These are phyloP conservation scores for Pinna nobilis DNA, from an alignment of 1,140 invertebrate species.

Conservation along the genomic window DNA sequence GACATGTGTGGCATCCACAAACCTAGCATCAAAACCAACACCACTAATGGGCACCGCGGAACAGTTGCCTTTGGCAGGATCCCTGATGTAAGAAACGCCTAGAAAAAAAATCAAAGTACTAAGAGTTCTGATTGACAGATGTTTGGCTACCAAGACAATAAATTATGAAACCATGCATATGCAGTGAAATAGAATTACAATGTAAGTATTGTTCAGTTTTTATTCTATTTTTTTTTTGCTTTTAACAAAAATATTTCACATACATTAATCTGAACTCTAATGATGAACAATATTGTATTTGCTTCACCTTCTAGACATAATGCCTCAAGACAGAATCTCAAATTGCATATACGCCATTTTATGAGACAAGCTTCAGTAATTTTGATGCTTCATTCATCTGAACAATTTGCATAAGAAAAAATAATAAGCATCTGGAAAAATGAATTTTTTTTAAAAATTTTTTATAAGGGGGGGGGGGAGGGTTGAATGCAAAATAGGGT, in stretches of 20 bases:
- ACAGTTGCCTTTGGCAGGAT: conserved; percentile 47
- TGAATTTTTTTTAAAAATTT: too few species aligned
- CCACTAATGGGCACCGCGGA: conserved; percentile 36
- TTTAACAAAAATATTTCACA: neutral
- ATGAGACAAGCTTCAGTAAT: too few species aligned
- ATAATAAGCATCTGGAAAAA: too few species aligned
- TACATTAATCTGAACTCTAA: neutral
- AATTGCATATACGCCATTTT: too few species aligned
- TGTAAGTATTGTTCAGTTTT: neutral
- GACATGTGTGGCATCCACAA: conserved; percentile 22
- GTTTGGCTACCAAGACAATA: neutral
- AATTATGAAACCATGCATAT: neutral
- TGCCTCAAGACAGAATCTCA: too few species aligned
- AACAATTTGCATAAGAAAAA: too few species aligned
- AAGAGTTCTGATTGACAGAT: neutral
- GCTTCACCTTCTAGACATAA: too few species aligned
- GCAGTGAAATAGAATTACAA: neutral
- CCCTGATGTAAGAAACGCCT: conserved; percentile 57
- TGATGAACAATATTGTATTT: neutral
- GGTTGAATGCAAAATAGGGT: too few species aligned
- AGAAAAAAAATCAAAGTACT: neutral
- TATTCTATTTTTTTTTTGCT: neutral
- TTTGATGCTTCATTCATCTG: too few species aligned
- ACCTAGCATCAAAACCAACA: conserved; percentile 46
- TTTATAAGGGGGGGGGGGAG: too few species aligned